Evolutionary conservation across 2,888 invertebrate genomes (phyloP), one percentile per base, ranked within the genome.

Genomic region (Tanaodytes sp.): DNA sequence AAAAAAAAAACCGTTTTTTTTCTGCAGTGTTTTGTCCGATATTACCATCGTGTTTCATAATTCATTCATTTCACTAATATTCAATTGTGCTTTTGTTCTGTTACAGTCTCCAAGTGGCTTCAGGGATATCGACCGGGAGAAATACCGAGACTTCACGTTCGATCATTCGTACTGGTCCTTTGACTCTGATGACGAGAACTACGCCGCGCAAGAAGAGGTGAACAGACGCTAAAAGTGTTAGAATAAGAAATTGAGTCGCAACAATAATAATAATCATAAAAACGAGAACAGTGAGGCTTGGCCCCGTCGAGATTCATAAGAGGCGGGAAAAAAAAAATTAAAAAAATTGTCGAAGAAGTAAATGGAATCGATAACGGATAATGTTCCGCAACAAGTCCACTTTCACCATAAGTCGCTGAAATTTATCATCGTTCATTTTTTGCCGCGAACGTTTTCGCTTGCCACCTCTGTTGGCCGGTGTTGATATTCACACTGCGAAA

Each of bases 151-250:
- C 85, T 95, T 95, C 84, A 94, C 94, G 61, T 95, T 66, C 30
- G 64, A 64, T 43, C 59, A 93, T 84, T 94, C 94, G 0, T 95
- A 95, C 83, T 95, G 94, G 94, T 95, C 94, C 51, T 93, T 88
- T 84, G 91, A 93, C 81, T 84, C 87, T 37, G 86, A 86, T 14
- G 93, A 93, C 80, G 84, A 85, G 11, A 90, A 92, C 82, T 95
- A 91, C 85, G 91, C 92, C 31, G 90, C 93, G 8, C 95, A 95
- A 85, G 93, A 94, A 81, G 90, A 92, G 89, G 92, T 92, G 73
- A 76, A 76, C 18, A 18, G 33, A 36, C 16, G 2, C 4, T 5
- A 31, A 19, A 18, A 6, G 8, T n/a, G 8, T 6, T 8, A 36
- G 9, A 11, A 15, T 18, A 16, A 16, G 1, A 40, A 39, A 39